Base-by-base conservation (phyloP, 1,140 invertebrate genomes). In the Cherax destructor region DNA sequence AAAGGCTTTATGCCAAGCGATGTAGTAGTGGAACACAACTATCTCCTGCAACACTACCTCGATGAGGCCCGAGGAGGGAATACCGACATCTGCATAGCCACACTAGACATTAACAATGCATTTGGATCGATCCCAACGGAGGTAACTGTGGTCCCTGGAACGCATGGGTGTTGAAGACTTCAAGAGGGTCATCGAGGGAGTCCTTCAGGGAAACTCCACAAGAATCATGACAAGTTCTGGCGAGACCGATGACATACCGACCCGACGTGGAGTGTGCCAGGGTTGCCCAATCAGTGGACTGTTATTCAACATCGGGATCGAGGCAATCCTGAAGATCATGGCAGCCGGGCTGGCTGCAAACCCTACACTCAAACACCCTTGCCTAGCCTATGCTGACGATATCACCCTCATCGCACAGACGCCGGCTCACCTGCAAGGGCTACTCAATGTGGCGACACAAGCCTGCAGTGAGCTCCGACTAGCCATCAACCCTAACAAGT, bases 371-470 rank as follows among this genome's bases (percentile, higher is more conserved):
- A n/a, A 65, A 9, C 83, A 86, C 56, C 83, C 65, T n/a, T 86
- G 83, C 83, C 61, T 86, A 0, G 83, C 83, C 21, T 69, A 86
- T 74, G 56, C 83, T 4, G 83, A 86, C 18, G 56, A 86, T 56
- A 11, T 11, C 11, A 56, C 11, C 52, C 52, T 9, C 5, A 4
- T 56, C 5, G 83, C 83, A 1, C 30, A 65, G 49, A 61, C 52
- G 1, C 24, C 56, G 7, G 83, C 24, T 3, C 7, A 4, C 56
- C 59, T 65, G 4, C 83, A 65, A 21, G 4, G 16, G 2, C 83
- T 72, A 4, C 76, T 65, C 21, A 24, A 61, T 21, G 21, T 72
- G 10, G 3, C 83, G 3, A 3, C 24, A 21, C 56, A 76, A 21
- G n/a, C 9, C 18, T 65, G 56, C 13, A 1, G n/a, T 24, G 24